Evolutionary conservation across 2,113 vertebrate genomes (phyloP).

Genomic region (Lepidothrix coronata): DNA sequence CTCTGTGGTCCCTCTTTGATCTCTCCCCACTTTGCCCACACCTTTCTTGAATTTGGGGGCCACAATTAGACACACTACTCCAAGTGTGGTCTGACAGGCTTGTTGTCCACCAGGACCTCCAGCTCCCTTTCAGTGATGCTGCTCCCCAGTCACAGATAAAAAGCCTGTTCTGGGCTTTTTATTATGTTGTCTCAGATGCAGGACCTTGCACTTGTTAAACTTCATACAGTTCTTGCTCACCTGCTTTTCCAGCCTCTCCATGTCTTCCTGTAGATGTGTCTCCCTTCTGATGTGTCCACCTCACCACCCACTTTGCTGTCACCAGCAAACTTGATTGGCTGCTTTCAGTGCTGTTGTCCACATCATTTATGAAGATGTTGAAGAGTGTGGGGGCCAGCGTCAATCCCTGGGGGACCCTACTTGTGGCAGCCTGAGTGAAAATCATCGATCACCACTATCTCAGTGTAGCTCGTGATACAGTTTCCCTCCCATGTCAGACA

Average conservation of each 20-base stretch:
- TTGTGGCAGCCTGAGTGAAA: not conserved
- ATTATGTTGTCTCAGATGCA: not conserved
- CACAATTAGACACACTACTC: not conserved
- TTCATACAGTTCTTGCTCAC: not conserved
- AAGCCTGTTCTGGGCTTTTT: not conserved
- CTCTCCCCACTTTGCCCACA: not conserved
- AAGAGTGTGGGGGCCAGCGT: not conserved
- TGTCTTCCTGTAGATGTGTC: not conserved
- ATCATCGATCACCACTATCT: not conserved
- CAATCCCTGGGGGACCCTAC: not conserved
- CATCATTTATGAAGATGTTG: not conserved
- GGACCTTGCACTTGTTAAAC: not conserved
- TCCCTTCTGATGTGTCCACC: not conserved
- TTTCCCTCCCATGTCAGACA: not conserved
- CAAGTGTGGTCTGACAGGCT: not conserved
- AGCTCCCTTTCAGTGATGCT: rapidly evolving
- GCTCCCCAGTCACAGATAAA: not conserved
- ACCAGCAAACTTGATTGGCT: not conserved
- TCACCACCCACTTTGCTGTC: not conserved
- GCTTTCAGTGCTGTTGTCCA: not conserved
- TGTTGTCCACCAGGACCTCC: not conserved
- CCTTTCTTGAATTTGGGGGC: not conserved
- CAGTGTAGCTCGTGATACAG: not conserved
- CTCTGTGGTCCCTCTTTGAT: not conserved
- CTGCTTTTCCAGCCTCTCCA: not conserved